These are phyloP conservation scores for Momotus momota DNA, from an alignment of 2,797 vertebrate genomes.

Conservation along the genomic window DNA sequence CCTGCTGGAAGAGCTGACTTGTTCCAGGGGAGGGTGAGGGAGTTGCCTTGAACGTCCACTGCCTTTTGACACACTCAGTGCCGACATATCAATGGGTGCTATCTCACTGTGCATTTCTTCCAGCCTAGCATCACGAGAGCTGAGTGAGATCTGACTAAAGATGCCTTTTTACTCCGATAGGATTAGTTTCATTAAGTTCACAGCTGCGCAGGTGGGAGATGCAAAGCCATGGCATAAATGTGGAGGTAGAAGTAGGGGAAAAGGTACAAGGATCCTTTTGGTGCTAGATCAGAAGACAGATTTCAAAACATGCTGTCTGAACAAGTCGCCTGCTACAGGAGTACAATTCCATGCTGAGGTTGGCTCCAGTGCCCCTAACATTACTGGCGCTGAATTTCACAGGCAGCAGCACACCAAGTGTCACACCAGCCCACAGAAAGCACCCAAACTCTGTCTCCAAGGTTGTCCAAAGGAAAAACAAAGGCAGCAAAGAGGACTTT, in stretches of 20 bases:
- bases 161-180: neutral
- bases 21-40: neutral
- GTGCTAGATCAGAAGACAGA: neutral
- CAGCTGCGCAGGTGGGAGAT: neutral
- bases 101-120: neutral
- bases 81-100: neutral
- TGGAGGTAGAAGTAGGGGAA: neutral
- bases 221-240: no score
- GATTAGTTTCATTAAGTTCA: neutral
- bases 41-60: neutral
- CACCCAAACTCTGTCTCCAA: neutral
- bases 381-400: neutral
- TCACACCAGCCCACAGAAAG: neutral
- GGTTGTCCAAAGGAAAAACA: neutral
- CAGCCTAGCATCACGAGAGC: neutral
- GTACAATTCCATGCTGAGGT: neutral
- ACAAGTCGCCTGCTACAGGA: neutral
- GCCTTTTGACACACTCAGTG: neutral
- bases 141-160: neutral
- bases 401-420: neutral
- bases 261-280: neutral
- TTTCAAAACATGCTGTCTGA: neutral
- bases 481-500: neutral
- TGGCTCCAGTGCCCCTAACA: neutral
- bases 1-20: neutral